These are phyloP conservation scores for Archilochus colubris DNA, from an alignment of 2,113 vertebrate species.

Conservation along the genomic window DNA sequence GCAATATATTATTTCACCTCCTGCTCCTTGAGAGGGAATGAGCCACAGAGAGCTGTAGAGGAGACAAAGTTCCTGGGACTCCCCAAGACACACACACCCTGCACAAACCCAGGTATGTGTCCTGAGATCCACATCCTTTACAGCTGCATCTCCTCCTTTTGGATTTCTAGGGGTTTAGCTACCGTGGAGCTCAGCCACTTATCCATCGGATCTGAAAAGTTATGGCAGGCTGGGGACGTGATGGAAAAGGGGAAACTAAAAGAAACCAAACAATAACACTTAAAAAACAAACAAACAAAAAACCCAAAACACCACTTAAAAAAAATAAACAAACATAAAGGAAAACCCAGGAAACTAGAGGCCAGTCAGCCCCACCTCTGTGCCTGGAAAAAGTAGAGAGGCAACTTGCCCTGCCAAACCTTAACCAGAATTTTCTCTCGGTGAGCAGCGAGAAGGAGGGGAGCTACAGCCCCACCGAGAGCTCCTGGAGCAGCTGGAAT, in stretches of 20 bases:
- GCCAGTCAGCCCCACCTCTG: neutral
- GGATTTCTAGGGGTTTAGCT: neutral
- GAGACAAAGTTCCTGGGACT: neutral
- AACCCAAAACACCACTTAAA: neutral
- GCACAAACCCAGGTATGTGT: neutral
- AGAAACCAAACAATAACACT: too few species aligned
- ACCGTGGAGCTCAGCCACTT: neutral
- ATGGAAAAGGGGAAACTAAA: neutral
- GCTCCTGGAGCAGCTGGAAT: neutral
- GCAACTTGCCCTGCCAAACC: neutral
- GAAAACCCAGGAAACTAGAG: neutral
- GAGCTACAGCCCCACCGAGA: too few species aligned
- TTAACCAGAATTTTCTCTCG: accelerated
- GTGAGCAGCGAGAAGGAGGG: accelerated
- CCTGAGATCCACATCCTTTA: neutral
- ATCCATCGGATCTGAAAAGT: neutral
- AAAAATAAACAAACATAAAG: neutral
- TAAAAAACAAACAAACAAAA: too few species aligned
- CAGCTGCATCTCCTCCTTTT: neutral
- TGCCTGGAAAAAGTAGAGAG: neutral
- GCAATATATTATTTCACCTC: neutral
- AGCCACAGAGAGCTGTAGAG: neutral
- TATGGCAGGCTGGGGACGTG: neutral
- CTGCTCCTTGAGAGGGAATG: accelerated
- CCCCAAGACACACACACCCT: neutral